Evolutionary conservation across 1,140 invertebrate species (phyloP).

Genomic region (Heliothis subflexa): DNA sequence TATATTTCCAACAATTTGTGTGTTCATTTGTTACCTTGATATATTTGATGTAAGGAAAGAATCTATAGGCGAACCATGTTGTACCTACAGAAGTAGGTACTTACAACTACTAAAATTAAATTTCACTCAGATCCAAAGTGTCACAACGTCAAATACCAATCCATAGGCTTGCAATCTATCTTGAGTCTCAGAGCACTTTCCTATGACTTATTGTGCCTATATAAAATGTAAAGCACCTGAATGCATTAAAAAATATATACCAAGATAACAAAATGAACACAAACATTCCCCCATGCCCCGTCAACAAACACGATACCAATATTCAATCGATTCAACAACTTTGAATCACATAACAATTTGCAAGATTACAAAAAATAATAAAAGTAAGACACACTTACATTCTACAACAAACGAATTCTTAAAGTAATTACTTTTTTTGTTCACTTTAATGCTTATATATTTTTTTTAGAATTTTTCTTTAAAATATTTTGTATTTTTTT

Average conservation of each 20-base stretch:
- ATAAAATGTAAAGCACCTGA: not conserved
- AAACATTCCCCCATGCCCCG: conserved; percentile 15
- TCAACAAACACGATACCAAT: conserved; percentile 17
- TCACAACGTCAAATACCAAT: no score
- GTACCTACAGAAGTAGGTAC: no score
- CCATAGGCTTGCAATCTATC: no score
- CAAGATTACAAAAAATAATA: conserved; percentile 8
- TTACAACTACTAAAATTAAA: no score
- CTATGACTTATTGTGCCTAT: no score
- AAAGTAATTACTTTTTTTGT: conserved; percentile 54
- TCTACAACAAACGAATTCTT: conserved; percentile 55
- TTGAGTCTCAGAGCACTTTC: no score
- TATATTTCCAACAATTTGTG: conserved; percentile 26
- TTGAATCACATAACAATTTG: conserved; percentile 36
- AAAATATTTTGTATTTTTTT: conserved; percentile 38
- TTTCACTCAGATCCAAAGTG: no score
- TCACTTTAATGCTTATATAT: conserved; percentile 52
- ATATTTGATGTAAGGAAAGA: not conserved
- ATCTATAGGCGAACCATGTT: no score
- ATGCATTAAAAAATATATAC: not conserved
- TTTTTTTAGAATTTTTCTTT: conserved; percentile 43
- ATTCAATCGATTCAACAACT: not conserved
- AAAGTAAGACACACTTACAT: conserved; percentile 44
- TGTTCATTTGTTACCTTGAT: conserved; percentile 19
- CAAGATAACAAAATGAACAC: conserved; percentile 24